Evolutionary conservation across 2,113 vertebrate genomes (phyloP).

Genomic region (Barbus barbus): DNA sequence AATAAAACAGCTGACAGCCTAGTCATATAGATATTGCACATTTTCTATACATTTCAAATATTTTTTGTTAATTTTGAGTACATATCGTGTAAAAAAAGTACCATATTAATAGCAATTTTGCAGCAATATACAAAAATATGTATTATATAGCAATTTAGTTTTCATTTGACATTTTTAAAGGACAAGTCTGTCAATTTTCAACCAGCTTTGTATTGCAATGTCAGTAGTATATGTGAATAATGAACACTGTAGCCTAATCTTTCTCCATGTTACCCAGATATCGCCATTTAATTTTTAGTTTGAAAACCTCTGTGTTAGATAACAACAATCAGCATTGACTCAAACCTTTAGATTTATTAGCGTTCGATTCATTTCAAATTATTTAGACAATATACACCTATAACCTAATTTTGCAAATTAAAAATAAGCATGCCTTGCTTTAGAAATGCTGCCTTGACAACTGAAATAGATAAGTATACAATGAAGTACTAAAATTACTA

Average conservation of each 20-base stretch:
- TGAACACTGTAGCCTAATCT: neutral
- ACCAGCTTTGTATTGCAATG: neutral
- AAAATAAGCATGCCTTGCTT: too few species aligned
- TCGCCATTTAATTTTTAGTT: neutral
- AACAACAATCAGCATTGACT: neutral
- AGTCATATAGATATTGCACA: too few species aligned
- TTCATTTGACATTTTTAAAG: neutral
- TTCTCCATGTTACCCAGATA: neutral
- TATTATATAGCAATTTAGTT: neutral
- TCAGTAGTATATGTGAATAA: neutral
- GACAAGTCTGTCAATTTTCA: neutral
- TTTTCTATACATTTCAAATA: neutral
- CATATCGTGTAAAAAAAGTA: neutral
- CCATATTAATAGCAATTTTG: too few species aligned
- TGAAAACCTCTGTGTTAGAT: neutral
- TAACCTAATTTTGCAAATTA: neutral
- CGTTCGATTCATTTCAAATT: neutral
- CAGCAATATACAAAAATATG: too few species aligned
- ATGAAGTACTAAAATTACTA: too few species aligned
- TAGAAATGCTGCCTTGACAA: too few species aligned
- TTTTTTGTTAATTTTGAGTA: neutral
- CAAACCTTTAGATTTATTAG: neutral
- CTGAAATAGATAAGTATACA: too few species aligned
- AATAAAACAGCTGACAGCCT: neutral
- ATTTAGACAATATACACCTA: neutral